Percentiles rank a stretch among this genome's conserved stretches.
These are phyloP conservation scores for Aptenodytes patagonicus DNA, from an alignment of 2,113 vertebrate genomes.

Conservation along the genomic window DNA sequence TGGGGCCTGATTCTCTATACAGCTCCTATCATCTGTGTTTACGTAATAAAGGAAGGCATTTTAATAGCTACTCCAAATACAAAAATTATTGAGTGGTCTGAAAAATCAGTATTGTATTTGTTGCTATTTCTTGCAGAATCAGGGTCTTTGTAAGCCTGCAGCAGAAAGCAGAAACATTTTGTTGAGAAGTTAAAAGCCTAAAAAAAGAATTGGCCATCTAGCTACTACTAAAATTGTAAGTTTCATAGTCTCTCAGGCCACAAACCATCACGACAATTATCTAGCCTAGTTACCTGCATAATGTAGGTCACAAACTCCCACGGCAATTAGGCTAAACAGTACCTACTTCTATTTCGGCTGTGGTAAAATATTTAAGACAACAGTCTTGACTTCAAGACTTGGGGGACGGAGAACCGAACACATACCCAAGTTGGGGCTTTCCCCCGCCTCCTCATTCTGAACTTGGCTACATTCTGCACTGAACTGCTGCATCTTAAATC, in stretches of 20 bases:
- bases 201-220: not conserved
- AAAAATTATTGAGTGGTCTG: not conserved
- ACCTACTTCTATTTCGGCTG: not conserved
- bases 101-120: not conserved
- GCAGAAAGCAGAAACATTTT: not conserved
- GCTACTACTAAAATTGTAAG: not conserved
- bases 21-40: not conserved
- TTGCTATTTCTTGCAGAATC: not conserved
- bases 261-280: not conserved
- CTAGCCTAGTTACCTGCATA: not conserved
- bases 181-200: not conserved
- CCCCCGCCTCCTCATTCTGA: not conserved
- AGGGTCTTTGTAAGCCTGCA: not conserved
- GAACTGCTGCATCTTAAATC: not conserved
- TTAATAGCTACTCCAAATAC: not conserved
- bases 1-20: not conserved
- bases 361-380: not conserved
- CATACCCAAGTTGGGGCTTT: not conserved
- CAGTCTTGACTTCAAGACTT: not conserved
- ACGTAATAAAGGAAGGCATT: not conserved
- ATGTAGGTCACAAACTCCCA: not conserved
- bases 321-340: slow-evolving; percentile 5
- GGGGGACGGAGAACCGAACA: not conserved
- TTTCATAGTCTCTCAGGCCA: not conserved
- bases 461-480: not conserved